These are phyloP conservation scores for Mystacides longicornis DNA, from an alignment of 2,888 invertebrate genomes.

Conservation along the genomic window DNA sequence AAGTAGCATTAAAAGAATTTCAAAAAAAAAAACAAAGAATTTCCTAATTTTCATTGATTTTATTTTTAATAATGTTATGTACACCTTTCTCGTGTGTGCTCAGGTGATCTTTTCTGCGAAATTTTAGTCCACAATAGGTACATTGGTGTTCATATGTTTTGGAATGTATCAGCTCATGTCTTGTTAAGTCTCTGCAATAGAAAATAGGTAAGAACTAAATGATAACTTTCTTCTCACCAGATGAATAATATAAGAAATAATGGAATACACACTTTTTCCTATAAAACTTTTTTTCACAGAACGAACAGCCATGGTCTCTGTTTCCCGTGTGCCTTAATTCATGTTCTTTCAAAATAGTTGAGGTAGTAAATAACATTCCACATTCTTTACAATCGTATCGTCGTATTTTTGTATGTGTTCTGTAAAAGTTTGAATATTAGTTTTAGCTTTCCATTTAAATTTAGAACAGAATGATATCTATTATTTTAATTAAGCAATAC, in stretches of 20 bases:
- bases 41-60: neutral
- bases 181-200: constrained; percentile 32
- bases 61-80: neutral
- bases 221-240: neutral
- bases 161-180: constrained; percentile 39
- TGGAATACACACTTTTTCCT: neutral
- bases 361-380: constrained; percentile 33
- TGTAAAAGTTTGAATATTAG: too few species aligned
- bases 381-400: constrained; percentile 41
- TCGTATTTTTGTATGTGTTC: constrained; percentile 43
- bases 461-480: too few species aligned
- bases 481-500: too few species aligned
- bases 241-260: neutral
- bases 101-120: constrained; percentile 41
- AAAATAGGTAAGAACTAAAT: neutral
- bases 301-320: neutral
- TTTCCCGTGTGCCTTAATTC: constrained; percentile 3
- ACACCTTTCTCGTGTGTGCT: neutral
- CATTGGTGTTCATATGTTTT: constrained; percentile 39
- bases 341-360: neutral
- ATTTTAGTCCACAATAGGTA: constrained; percentile 38
- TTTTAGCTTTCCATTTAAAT: too few species aligned
- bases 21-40: neutral
- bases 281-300: constrained; percentile 5
- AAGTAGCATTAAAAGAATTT: neutral